Evolutionary conservation across 2,113 vertebrate genomes (phyloP).

Genomic region (Columba janthina): DNA sequence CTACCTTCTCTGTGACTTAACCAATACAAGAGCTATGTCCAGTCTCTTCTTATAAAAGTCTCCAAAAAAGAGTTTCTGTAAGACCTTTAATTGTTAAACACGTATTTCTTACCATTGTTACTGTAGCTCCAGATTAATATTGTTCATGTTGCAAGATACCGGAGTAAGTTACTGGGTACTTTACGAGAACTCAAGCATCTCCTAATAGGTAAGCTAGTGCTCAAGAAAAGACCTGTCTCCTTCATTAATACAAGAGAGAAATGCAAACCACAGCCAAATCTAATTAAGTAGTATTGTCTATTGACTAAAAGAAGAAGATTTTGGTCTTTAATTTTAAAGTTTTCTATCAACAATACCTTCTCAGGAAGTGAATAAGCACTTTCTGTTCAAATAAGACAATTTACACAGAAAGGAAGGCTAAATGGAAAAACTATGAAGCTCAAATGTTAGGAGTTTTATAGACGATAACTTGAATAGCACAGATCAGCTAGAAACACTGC

Average conservation of each 20-base stretch:
- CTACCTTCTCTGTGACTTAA: background rate
- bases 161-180: background rate
- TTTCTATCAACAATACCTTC: background rate
- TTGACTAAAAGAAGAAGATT: background rate
- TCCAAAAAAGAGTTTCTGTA: background rate
- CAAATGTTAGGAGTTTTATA: background rate
- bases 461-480: background rate
- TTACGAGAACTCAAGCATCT: background rate
- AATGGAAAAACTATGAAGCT: background rate
- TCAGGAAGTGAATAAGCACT: background rate
- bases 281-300: background rate
- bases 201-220: background rate
- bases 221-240: background rate
- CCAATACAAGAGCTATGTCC: background rate
- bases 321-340: background rate
- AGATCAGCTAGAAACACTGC: background rate
- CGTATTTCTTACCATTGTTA: background rate
- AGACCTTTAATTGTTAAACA: background rate
- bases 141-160: background rate
- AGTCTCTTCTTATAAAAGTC: background rate
- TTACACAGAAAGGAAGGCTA: background rate
- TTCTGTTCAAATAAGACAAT: background rate
- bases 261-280: background rate
- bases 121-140: background rate
- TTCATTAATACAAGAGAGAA: background rate